Evolutionary conservation across 2,797 vertebrate species (phyloP), one percentile per base, ranked within the genome.

Genomic region (Gymnothorax reevesii): DNA sequence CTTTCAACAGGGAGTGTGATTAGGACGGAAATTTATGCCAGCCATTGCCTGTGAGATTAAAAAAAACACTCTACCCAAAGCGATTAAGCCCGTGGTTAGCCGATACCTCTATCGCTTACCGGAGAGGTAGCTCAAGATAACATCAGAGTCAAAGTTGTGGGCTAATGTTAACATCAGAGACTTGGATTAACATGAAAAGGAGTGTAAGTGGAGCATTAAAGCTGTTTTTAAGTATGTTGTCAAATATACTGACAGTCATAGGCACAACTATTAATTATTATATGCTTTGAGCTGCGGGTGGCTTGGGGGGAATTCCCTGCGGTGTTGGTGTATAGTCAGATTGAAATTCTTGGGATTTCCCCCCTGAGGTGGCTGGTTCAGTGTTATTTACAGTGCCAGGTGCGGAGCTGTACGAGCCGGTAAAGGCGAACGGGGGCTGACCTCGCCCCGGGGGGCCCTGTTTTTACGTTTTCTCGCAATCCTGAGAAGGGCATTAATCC

Each of bases 361-460:
- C 87, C 83, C 85, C 60, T 64, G 5, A 49, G 22, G n/a, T 64
- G 17, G 73, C 59, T 54, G 27, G 13, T n/a, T 85, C 42, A 33
- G 12, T 9, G 59, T 89, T 88, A 89, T 82, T 87, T 89, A 85
- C 89, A 89, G 86, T 87, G 84, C 88, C 92, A 92, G 90, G 90
- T 93, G 92, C 91, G 83, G 64, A 71, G 80, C 79, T 86, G 83
- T 59, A 86, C 84, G 85, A 83, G 54, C 66, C 85, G 69, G 55
- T 85, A 86, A 83, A 86, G 57, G 42, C 57, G 83, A 59, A 60
- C 60, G 86, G 84, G 75, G 71, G 88, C 49, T 12, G 52, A 71
- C 87, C 85, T 62, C 75, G 59, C 25, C 66, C 42, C 33, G 33
- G 33, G 54, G 73, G 60, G 62, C 52, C 66, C 52, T 83, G 57